A percentile compares a stretch with the other conserved stretches of the same genome.
Conservation (phyloP, 2,113 vertebrate genomes). For the Myiagra hebetior region DNA sequence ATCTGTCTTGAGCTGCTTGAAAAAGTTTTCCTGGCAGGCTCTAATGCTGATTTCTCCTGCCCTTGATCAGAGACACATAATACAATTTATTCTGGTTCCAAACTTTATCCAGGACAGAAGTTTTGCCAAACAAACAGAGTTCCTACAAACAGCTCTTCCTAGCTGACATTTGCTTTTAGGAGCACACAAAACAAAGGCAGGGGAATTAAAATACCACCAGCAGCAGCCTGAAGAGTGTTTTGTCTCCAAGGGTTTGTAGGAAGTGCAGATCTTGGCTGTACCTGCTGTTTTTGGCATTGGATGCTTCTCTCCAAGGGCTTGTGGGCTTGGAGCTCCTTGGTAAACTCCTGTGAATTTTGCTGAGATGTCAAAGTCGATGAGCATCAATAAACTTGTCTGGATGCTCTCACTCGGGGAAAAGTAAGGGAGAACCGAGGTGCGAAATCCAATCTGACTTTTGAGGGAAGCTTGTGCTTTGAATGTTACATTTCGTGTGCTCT, state of each 20-base stretch:
- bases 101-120: background rate
- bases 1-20: background rate
- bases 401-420: background rate
- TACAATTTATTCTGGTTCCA: background rate
- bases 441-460: background rate
- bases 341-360: background rate
- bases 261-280: background rate
- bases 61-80: background rate
- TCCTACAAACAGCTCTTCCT: background rate
- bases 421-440: background rate
- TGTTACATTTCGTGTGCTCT: background rate
- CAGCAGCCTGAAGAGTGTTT: background rate
- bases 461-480: background rate
- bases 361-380: background rate
- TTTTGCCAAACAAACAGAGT: background rate
- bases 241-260: background rate
- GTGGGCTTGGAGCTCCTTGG: background rate
- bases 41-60: background rate
- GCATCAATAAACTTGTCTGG: background rate
- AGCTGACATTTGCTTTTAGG: background rate
- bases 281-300: background rate
- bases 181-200: background rate
- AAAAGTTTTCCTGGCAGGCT: background rate
- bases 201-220: background rate
- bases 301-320: background rate